phyloP scores from a whole-genome alignment of 1,140 invertebrate genomes.

The Leptopilina boulardi region DNA sequence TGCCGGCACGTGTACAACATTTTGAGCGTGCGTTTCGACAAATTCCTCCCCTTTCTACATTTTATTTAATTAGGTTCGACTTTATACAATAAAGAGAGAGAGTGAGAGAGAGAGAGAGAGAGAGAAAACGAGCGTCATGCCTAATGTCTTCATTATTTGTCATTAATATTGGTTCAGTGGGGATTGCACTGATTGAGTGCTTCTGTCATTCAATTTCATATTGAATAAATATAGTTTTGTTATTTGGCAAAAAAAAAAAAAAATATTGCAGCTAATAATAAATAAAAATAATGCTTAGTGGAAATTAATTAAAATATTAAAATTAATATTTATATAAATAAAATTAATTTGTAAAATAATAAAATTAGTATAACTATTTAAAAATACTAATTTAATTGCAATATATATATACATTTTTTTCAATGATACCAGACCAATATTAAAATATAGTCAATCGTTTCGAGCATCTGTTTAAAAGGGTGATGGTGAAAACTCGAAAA shows the following conservation, averaged over 20 bases:
- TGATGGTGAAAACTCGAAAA: background rate
- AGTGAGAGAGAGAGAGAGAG: too few species aligned
- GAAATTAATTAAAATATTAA: too few species aligned
- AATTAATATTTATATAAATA: too few species aligned
- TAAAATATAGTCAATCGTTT: background rate
- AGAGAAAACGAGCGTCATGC: conserved; percentile 1
- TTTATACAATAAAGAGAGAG: background rate
- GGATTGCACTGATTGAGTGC: conserved; percentile 23
- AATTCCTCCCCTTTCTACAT: background rate
- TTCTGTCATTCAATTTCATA: conserved; percentile 18
- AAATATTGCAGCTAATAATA: too few species aligned
- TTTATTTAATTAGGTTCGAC: conserved; percentile 32
- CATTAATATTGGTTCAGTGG: conserved; percentile 28
- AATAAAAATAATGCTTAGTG: too few species aligned
- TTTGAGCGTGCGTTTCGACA: conserved; percentile 1
- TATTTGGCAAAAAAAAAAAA: too few species aligned
- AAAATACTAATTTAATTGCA: too few species aligned
- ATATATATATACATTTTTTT: too few species aligned
- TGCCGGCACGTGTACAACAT: conserved; percentile 19
- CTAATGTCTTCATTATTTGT: conserved; percentile 33
- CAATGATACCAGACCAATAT: background rate
- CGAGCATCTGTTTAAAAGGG: too few species aligned
- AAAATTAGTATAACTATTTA: too few species aligned
- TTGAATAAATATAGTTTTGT: too few species aligned
- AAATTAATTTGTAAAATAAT: too few species aligned